Conservation (phyloP, 2,797 vertebrate species). For the Myoxocephalus aenaeus region DNA sequence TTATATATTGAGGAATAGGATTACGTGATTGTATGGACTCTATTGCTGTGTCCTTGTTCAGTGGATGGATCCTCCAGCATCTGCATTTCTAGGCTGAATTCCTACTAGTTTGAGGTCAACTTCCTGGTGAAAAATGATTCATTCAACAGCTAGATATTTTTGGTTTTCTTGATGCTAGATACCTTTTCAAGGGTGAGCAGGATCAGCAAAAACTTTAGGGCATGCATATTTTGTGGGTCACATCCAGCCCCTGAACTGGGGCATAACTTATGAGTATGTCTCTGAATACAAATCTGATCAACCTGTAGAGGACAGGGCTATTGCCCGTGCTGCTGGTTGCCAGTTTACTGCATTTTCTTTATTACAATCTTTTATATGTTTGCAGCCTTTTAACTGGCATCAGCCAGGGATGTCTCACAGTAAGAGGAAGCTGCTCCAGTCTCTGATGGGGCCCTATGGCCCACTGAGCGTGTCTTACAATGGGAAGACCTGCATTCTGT, state of each 20-base stretch:
- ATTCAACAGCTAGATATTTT: not conserved
- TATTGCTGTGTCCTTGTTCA: not conserved
- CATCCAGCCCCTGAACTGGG: constrained; percentile 15
- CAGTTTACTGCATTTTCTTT: constrained; percentile 25
- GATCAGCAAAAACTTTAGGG: constrained; percentile 8
- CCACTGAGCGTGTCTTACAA: constrained; percentile 89
- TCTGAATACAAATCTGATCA: constrained; percentile 8
- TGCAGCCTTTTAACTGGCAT: constrained; percentile 85
- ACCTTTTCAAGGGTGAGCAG: not conserved
- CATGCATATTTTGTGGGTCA: constrained; percentile 9
- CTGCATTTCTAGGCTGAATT: not conserved
- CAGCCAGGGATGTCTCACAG: constrained; percentile 80
- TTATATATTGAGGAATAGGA: too few relatives aligned
- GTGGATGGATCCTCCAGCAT: not conserved
- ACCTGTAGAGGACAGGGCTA: constrained; percentile 48
- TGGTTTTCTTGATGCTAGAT: not conserved
- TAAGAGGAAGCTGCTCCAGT: constrained; percentile 85
- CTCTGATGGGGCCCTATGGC: constrained; percentile 82
- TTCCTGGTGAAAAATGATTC: not conserved
- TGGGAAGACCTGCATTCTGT: constrained; percentile 93
- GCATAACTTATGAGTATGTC: not conserved
- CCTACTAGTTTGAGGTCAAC: not conserved
- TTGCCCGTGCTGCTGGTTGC: not conserved
- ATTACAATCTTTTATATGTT: constrained; percentile 24
- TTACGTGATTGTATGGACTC: too few relatives aligned